phyloP scores from a whole-genome alignment of 1,140 invertebrate genomes.

The Nephotettix cincticeps region DNA sequence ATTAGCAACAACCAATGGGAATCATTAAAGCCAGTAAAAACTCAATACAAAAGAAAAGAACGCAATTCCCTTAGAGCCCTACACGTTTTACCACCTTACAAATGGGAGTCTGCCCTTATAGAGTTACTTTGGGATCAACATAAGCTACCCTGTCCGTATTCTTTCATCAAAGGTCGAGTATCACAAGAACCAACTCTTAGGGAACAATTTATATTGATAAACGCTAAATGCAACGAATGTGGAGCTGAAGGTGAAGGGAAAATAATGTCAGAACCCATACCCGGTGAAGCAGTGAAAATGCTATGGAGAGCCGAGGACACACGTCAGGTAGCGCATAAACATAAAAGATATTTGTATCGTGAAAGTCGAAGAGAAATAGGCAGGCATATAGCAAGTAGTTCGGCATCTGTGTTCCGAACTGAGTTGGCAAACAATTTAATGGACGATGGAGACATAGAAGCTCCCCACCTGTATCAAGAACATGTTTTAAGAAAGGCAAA shows the following conservation, averaged over 20 bases:
- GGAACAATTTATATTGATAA: neutral
- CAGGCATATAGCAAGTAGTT: too few species aligned
- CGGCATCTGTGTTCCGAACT: neutral
- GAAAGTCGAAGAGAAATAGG: neutral
- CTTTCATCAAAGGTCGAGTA: neutral
- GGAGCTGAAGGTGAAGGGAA: neutral
- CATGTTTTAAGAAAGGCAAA: conserved; percentile 1
- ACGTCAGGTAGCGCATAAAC: neutral
- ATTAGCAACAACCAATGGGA: too few species aligned
- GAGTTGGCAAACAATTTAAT: neutral
- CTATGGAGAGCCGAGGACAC: neutral
- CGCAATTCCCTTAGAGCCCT: too few species aligned
- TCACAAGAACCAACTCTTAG: neutral
- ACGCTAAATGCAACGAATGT: neutral
- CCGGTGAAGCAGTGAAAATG: neutral
- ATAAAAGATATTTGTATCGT: neutral
- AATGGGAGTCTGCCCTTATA: neutral
- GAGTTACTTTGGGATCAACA: neutral
- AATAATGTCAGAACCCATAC: neutral
- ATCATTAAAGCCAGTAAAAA: too few species aligned
- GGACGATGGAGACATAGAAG: neutral
- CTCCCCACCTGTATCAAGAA: neutral
- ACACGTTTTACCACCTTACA: too few species aligned
- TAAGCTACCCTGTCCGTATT: neutral
- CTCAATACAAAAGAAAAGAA: too few species aligned